Base-by-base conservation (phyloP, 2,888 invertebrate genomes). In the Oscheius myriophilus region DNA sequence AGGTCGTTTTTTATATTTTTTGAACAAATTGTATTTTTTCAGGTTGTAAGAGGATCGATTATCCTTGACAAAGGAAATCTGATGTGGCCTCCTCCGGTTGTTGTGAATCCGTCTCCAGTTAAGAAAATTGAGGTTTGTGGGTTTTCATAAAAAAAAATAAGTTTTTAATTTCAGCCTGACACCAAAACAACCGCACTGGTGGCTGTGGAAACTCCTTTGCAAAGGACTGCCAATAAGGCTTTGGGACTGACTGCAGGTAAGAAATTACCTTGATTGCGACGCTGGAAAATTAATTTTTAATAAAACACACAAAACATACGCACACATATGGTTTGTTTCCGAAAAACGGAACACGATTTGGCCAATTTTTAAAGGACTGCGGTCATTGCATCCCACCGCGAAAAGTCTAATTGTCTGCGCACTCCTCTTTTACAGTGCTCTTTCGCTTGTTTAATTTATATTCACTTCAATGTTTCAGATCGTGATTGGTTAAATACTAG, bases 81-180 rank as follows among this genome's bases (percentile, higher is more conserved):
- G 64, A 88, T 93, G 86, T 93, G 93, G 93, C 93, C 93, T 25
- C 93, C 93, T 71, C 91, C 91, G 55, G 88, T 88, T 16, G 72
- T 72, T 42, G 68, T 71, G 14, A 87, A 88, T 12, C 85, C 86
- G 41, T 63, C 74, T 9, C 87, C 88, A 6, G 62, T 71, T 16
- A 75, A 73, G 57, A 66, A 71, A 42, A 75, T 68, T 2, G 61
- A 66, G 6, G 39, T 58, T 25, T 9, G 58, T 42, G 23, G 16
- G 6, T 23, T 18, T 39, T 7, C 3, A 49, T 4, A 49, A 6
- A 9, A 9, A 49, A 21, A 21, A 49, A 6, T 6, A 49, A 49
- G 11, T 18, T 3, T 11, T 57, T 21, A 11, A 12, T 59, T 59
- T 39, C 23, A 59, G 57, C 67, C 61, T 14, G 45, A 53, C 23